Evolutionary conservation across 2,888 invertebrate genomes (phyloP), one percentile per base, ranked within the genome.

Genomic region (Amiota minor): DNA sequence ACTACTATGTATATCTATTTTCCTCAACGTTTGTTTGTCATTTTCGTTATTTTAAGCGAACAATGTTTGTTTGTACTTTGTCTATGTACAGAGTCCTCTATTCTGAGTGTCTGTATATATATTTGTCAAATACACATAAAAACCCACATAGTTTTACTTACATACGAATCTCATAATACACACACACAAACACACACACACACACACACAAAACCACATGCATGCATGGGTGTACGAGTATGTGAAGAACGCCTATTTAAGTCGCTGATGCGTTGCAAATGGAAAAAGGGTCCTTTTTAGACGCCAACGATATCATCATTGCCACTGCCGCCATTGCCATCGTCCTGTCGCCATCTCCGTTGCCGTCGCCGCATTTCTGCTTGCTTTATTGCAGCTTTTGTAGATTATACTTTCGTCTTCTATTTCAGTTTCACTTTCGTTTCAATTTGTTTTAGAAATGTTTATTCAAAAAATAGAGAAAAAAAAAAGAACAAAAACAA

Each of bases 231-330:
- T 35, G 35, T 35, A 35, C 35, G 35, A 35, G 6, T 35, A 35
- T 35, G 35, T 35, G 35, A 35, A 35, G 35, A 35, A 35, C 35
- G 35, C 35, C 65, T 49, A 65, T 65, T 65, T 65, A 47, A 65
- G 49, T 65, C 49, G 18, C 62, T 71, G 70, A 71, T 71, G 70
- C 61, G 70, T 71, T 61, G 49, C 70, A 62, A 61, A 71, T 55
- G 45, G 46, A 23, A 64, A 64, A 64, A 64, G 64, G 46, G 46
- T 59, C 59, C 59, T 59, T 59, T 59, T 59, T 53, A 16, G 53
- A 53, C 53, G 53, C 53, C 53, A 53, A 53, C 14, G 53, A n/a
- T 12, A 59, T 18, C 9, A 20, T 20, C 59, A 20, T 18, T 4
- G 59, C 18, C 59, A 59, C n/a, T 18, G 45, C 18, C n/a, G 61